Conservation (phyloP, 2,113 vertebrate genomes). For the Macrotus californicus region DNA sequence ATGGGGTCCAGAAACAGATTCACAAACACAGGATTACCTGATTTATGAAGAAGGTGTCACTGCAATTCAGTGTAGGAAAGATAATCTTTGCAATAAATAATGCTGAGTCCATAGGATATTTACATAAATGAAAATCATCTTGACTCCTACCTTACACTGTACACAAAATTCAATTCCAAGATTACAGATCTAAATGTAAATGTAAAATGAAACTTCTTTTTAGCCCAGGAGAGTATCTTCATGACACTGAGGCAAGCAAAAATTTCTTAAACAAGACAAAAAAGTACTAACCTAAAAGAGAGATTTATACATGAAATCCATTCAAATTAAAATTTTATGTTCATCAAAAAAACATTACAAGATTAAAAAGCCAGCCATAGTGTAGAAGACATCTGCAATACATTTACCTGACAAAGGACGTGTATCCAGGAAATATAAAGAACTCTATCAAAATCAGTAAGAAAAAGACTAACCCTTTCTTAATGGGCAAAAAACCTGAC, state of each 20-base stretch:
- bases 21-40: background rate
- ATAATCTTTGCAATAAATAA: constrained; percentile 11
- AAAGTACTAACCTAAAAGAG: background rate
- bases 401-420: background rate
- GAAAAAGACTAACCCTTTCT: background rate
- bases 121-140: background rate
- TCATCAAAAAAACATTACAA: background rate
- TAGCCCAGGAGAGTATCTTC: background rate
- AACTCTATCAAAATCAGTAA: background rate
- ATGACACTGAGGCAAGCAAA: background rate
- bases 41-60: background rate
- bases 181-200: background rate
- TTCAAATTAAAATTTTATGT: background rate
- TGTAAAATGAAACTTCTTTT: background rate
- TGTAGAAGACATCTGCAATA: background rate
- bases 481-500: background rate
- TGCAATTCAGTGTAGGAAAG: background rate
- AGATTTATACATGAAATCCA: background rate
- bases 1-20: background rate
- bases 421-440: background rate
- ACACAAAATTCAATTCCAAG: background rate
- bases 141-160: background rate
- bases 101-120: background rate
- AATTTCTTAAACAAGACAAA: background rate
- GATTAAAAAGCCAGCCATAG: background rate